Evolutionary conservation across 2,888 invertebrate genomes (phyloP).

Genomic region (Clanis bilineata): DNA sequence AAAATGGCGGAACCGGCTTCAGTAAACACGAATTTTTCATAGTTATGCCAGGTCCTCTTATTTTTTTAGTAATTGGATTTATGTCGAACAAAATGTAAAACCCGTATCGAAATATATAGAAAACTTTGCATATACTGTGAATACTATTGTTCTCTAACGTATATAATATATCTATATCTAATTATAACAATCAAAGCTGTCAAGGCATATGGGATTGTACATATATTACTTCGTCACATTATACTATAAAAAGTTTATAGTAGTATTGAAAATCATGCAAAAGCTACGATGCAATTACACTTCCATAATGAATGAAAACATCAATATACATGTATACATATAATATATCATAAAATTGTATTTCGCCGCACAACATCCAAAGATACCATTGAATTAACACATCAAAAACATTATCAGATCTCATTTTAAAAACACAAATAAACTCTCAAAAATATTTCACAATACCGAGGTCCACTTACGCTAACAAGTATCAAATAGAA

Average conservation of each 20-base stretch:
- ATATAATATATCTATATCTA: constrained; percentile 27
- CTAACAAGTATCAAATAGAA: constrained; percentile 15
- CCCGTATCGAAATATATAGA: constrained; percentile 10
- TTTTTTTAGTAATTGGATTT: no score
- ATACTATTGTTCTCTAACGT: constrained; percentile 9
- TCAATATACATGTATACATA: constrained; percentile 24
- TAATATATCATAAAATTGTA: constrained; percentile 19
- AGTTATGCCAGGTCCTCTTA: no score
- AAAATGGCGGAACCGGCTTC: no score
- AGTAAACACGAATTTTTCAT: no score
- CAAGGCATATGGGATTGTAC: constrained; percentile 58
- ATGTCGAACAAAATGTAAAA: no score
- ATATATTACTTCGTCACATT: constrained; percentile 35
- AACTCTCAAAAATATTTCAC: constrained; percentile 53
- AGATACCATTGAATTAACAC: constrained; percentile 15
- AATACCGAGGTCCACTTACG: constrained; percentile 32
- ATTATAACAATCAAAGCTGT: constrained; percentile 49
- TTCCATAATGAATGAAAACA: constrained; percentile 37
- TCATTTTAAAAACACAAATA: constrained; percentile 49
- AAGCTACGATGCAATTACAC: constrained; percentile 49
- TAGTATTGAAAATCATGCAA: constrained; percentile 38
- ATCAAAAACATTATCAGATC: constrained; percentile 33
- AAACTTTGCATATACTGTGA: background rate
- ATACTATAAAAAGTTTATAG: constrained; percentile 23
- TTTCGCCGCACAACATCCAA: constrained; percentile 18